phyloP scores from a whole-genome alignment of 2,888 invertebrate species.

The Aelia acuminata region DNA sequence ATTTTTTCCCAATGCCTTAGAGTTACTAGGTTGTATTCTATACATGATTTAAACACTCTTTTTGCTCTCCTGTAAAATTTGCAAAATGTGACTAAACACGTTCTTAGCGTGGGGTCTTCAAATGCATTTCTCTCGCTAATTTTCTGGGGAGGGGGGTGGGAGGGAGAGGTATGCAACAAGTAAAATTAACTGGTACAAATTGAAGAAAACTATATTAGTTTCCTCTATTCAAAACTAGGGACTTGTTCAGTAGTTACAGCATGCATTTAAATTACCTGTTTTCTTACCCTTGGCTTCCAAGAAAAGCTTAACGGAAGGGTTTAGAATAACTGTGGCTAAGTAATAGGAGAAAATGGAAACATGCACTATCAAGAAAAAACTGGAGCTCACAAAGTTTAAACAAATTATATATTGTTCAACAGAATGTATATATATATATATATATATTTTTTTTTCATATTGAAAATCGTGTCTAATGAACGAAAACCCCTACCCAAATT shows the following conservation, averaged over 20 bases:
- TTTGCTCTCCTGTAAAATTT: too few species aligned
- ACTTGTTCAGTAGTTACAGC: background rate
- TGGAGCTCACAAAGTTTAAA: too few species aligned
- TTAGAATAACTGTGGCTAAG: background rate
- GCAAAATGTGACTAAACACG: too few species aligned
- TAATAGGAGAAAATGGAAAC: background rate
- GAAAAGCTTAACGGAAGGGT: background rate
- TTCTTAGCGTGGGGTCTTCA: too few species aligned
- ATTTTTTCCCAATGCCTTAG: too few species aligned
- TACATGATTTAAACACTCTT: too few species aligned
- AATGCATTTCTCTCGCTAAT: background rate
- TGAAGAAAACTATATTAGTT: background rate
- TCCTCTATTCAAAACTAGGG: background rate
- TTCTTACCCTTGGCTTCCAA: background rate
- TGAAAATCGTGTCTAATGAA: background rate
- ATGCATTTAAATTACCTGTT: slow-evolving; percentile 26
- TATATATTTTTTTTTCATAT: background rate
- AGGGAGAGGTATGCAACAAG: background rate
- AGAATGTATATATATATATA: background rate
- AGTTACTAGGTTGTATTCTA: too few species aligned
- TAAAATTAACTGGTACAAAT: background rate
- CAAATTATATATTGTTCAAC: too few species aligned
- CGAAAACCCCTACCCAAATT: background rate
- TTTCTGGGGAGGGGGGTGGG: too few species aligned
- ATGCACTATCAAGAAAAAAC: background rate